Percentiles rank a stretch among this genome's conserved stretches.
Evolutionary conservation across 2,797 vertebrate species (phyloP).

Genomic region (Cirrhinus molitorella): DNA sequence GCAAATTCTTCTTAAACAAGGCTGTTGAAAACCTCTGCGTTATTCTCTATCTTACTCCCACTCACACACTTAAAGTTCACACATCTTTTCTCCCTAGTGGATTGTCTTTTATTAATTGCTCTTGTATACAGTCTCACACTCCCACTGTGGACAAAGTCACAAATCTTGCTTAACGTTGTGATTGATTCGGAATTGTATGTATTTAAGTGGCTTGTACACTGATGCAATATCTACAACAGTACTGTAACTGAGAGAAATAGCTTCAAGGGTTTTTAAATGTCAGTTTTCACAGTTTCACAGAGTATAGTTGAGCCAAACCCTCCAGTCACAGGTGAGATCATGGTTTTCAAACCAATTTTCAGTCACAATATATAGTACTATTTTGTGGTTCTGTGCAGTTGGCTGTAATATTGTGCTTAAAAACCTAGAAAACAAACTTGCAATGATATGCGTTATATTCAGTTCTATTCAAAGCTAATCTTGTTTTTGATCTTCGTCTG

Average conservation of each 20-base stretch:
- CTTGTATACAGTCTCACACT: background rate
- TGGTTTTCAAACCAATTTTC: background rate
- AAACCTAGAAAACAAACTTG: background rate
- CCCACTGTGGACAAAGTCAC: background rate
- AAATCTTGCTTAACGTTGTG: background rate
- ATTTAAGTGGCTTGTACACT: background rate
- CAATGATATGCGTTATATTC: slow-evolving; percentile 9
- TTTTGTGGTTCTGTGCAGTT: background rate
- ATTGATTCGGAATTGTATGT: background rate
- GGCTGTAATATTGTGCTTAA: background rate
- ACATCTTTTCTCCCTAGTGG: background rate
- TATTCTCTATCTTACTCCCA: background rate
- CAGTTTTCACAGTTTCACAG: background rate
- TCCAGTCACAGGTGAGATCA: background rate
- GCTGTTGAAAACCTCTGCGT: background rate
- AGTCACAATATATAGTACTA: background rate
- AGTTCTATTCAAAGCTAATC: slow-evolving; percentile 2
- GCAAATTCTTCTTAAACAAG: slow-evolving; percentile 70
- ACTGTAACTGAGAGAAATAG: background rate
- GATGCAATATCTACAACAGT: background rate
- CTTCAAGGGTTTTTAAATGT: background rate
- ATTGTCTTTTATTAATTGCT: background rate
- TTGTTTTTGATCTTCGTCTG: slow-evolving; percentile 15
- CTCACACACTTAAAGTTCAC: background rate
- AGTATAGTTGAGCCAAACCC: background rate